A percentile compares a stretch with the other conserved stretches of the same genome.
Evolutionary conservation across 2,888 invertebrate species (phyloP).

Genomic region (Tetragonula carbonaria): DNA sequence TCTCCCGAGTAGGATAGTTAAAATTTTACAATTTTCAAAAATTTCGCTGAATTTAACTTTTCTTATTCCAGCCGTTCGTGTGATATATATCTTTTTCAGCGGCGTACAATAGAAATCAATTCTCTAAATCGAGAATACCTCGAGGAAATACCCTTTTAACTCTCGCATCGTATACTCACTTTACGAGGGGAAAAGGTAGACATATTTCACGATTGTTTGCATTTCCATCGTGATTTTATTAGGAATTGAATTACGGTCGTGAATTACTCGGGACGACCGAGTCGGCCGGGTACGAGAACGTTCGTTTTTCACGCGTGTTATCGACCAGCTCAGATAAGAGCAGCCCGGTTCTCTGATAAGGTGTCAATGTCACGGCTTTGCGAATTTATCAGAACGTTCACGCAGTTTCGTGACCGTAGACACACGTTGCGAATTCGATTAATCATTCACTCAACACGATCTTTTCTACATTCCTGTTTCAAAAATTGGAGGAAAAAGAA

Average conservation of each 20-base stretch:
- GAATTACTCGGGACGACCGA: slow-evolving; percentile 5
- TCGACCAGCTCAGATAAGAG: slow-evolving; percentile 51
- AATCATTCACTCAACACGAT: neutral
- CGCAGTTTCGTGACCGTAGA: neutral
- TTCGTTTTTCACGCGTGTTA: slow-evolving; percentile 52
- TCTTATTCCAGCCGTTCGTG: too few species aligned
- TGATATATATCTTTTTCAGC: too few species aligned
- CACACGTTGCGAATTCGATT: neutral
- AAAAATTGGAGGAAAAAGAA: too few species aligned
- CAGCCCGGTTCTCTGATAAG: slow-evolving; percentile 45
- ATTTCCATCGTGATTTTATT: neutral
- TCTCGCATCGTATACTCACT: neutral
- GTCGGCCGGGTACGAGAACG: slow-evolving; percentile 33
- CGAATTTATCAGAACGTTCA: slow-evolving; percentile 42
- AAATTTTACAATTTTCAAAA: too few species aligned
- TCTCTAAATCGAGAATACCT: neutral
- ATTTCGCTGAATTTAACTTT: too few species aligned
- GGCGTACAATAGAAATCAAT: neutral
- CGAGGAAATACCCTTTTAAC: neutral
- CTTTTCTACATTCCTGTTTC: too few species aligned
- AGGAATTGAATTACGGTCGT: slow-evolving; percentile 9
- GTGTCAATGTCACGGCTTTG: slow-evolving; percentile 64
- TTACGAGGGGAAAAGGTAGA: too few species aligned
- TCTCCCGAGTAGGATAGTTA: too few species aligned
- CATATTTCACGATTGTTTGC: neutral